A percentile compares a stretch with the other conserved stretches of the same genome.
Evolutionary conservation across 2,113 vertebrate genomes (phyloP).

Genomic region (Salminus brasiliensis): DNA sequence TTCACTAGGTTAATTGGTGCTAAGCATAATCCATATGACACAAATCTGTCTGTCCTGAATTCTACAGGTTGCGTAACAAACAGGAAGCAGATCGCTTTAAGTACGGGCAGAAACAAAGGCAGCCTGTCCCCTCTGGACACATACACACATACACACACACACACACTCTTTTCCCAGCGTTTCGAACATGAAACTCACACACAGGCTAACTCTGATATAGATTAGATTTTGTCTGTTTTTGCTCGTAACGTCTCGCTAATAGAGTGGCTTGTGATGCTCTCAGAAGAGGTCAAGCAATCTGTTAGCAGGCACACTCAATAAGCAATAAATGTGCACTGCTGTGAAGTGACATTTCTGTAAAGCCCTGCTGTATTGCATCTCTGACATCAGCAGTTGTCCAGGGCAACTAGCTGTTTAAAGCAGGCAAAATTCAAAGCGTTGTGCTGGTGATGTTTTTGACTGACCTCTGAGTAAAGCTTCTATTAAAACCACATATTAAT

Average conservation of each 20-base stretch:
- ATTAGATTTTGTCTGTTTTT: neutral
- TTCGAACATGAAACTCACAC: neutral
- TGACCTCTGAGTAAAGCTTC: neutral
- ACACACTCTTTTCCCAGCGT: neutral
- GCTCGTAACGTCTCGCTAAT: conserved; percentile 4
- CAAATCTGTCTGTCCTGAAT: neutral
- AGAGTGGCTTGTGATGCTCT: conserved; percentile 5
- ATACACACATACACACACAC: neutral
- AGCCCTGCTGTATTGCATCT: conserved; percentile 34
- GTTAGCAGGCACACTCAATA: conserved; percentile 42
- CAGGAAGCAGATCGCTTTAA: neutral
- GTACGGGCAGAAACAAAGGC: neutral
- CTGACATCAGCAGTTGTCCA: conserved; percentile 45
- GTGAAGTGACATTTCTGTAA: conserved; percentile 51
- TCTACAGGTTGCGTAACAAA: conserved; percentile 3
- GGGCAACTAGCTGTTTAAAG: conserved; percentile 34
- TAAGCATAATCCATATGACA: neutral
- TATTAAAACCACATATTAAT: too few species aligned
- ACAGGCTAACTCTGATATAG: neutral
- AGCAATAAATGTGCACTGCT: conserved; percentile 37
- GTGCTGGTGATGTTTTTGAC: neutral
- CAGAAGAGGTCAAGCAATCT: conserved; percentile 10
- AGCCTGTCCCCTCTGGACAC: neutral
- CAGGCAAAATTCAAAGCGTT: conserved; percentile 2
- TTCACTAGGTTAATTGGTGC: neutral